Base-by-base conservation (phyloP, 2,888 invertebrate species). In the Nysson spinosus region DNA sequence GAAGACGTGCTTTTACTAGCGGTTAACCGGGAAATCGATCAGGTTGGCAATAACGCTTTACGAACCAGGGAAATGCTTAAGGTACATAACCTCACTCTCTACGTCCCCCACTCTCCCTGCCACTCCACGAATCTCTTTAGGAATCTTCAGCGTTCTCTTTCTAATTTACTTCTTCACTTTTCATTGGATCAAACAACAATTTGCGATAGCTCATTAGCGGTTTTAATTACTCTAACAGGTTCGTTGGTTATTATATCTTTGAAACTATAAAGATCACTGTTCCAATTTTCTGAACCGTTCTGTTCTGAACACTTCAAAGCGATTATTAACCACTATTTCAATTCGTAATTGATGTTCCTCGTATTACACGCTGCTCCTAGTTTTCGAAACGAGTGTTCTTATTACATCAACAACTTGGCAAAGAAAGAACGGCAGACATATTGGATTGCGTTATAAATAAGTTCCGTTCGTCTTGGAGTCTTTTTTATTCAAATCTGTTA, bases 11-110 rank as follows among this genome's bases (percentile, higher is more conserved):
- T 43, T 63, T 54, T 60, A 11, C 56, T 14, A 32, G 56, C 20
- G 60, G 63, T 64, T 56, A 61, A 60, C 64, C 50, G 49, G 43
- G 49, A 34, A 67, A 72, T 72, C 71, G 70, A 73, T 73, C 64
- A 60, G 44, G 50, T 52, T 43, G 57, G 57, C 64, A 62, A 62
- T 56, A 56, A 62, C 62, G 42, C 39, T 62, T 56, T 52, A 50
- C 49, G 60, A 52, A 60, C 43, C 61, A 14, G 54, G 44, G 37
- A 49, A 32, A 30, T n/a, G n/a, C n/a, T n/a, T n/a, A n/a, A n/a
- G n/a, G n/a, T n/a, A n/a, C n/a, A n/a, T n/a, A n/a, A n/a, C n/a
- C n/a, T n/a, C n/a, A n/a, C n/a, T n/a, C n/a, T n/a, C n/a, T n/a
- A n/a, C n/a, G n/a, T n/a, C n/a, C 49, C 32, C 49, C 35, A 49